Base-by-base conservation (phyloP, 35 echinoderm and acorn worm species). In the Apostichopus californicus region DNA sequence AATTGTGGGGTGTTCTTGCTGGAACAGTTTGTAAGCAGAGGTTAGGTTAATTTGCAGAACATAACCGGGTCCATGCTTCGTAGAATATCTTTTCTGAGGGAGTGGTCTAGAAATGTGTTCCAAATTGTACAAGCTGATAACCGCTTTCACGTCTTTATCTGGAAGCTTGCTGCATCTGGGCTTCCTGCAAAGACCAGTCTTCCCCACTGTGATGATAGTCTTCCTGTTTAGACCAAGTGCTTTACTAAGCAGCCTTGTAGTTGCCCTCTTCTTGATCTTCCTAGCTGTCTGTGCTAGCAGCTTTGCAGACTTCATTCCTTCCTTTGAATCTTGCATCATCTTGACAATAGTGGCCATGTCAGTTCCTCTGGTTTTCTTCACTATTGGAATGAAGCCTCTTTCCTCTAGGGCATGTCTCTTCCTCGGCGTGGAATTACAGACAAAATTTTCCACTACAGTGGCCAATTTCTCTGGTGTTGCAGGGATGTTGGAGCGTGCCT, bases 21-120 rank as follows among this genome's bases (percentile, higher is more conserved):
- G 52, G 59, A 90, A 80, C 54, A 80, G 54, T 34, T n/a, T 70
- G 24, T 57, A 58, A 57, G 90, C 90, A 17, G 90, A 21, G 5
- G 26, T 78, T 22, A 91, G 73, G 6, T 46, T 54, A 25, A 91
- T 80, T 54, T 91, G 77, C 90, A 91, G 59, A 21, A 91, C 77
- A 92, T 92, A 81, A 57, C 90, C 90, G 55, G 73, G 90, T 55
- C 90, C 21, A 59, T 59, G 10, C 77, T 88, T 88, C 15, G 59
- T 88, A 10, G 86, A 54, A 88, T 10, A 71, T 4, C 86, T 11
- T 53, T 88, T 88, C 66, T 70, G 66, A 15, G 63, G 60, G 71
- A 88, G 81, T 5, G 81, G 81, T 57, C 81, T 55, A 18, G 81
- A 84, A 84, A 84, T 84, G 52, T 84, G 81, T 46, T 84, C 81